Evolutionary conservation across 2,888 invertebrate genomes (phyloP).

Genomic region (Tricholauxania praeusta): DNA sequence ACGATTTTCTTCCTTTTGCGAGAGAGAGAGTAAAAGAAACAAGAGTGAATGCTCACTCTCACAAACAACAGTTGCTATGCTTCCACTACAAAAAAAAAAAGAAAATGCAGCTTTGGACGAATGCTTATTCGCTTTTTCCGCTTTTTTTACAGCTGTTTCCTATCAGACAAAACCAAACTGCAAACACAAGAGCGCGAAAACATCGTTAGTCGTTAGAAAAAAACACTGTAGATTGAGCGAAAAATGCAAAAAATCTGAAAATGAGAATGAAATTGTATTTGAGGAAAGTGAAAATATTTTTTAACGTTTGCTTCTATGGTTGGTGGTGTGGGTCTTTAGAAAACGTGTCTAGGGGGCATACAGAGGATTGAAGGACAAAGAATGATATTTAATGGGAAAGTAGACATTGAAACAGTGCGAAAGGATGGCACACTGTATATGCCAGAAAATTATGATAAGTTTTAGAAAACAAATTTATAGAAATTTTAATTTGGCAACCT

Average conservation of each 20-base stretch:
- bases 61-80: conserved; percentile 26
- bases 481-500: too few species aligned
- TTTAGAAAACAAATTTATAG: too few species aligned
- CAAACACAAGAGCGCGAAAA: conserved; percentile 18
- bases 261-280: conserved; percentile 7
- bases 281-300: conserved; percentile 42
- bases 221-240: conserved; percentile 11
- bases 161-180: conserved; percentile 6
- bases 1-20: neutral
- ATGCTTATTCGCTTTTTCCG: conserved; percentile 2
- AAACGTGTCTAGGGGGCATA: too few species aligned
- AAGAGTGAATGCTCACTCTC: conserved; percentile 37
- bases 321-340: too few species aligned
- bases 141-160: conserved; percentile 1
- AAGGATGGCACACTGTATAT: too few species aligned
- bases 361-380: too few species aligned
- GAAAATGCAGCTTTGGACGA: neutral
- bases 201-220: conserved; percentile 20
- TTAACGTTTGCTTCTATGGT: neutral
- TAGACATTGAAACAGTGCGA: too few species aligned
- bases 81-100: conserved; percentile 10
- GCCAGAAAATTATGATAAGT: too few species aligned
- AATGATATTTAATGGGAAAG: too few species aligned
- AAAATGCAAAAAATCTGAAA: conserved; percentile 8
- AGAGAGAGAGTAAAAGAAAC: conserved; percentile 16